Evolutionary conservation across 2,888 invertebrate species (phyloP), one percentile per base, ranked within the genome.

Genomic region (Epicampocera succincta): DNA sequence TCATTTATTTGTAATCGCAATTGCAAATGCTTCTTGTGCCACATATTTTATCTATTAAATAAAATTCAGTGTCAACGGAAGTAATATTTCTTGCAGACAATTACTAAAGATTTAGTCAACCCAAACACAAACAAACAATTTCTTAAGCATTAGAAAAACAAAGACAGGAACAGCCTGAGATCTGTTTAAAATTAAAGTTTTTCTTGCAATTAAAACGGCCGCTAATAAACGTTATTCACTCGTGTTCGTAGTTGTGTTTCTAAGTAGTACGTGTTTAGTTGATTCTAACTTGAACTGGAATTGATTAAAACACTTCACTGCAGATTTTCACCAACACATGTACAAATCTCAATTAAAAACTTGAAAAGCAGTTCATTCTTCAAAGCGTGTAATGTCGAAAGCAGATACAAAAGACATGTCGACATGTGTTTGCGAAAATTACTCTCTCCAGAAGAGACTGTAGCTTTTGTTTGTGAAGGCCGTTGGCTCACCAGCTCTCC

Each of bases 11-110:
- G 15, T 15, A 29, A 8, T 38, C 17, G 38, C 48, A 25, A 50
- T n/a, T 56, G 25, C 38, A 25, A 60, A 13, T 11, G 13, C 19
- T 54, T 12, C 46, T 52, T 66, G 42, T 66, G 21, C 17, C 54
- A 58, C 29, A 58, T 54, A n/a, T 69, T 75, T 33, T 29, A 46
- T 61, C 63, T 72, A 48, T 80, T 74, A 69, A 78, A 75, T 72
- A 72, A 61, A 75, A 84, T 85, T 87, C 89, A 89, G 87, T 87
- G 88, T 86, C 89, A 88, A 86, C 88, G 88, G 88, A 88, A 88
- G 85, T 85, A 86, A 86, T 89, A 87, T 87, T 88, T 88, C 87
- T 80, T 66, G 74, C 48, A 80, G 60, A 61, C 76, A 80, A 76
- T 71, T 82, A 75, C 72, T 66, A 71, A 74, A 82, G 81, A 77